A percentile compares a stretch with the other conserved stretches of the same genome.
Conservation (phyloP, 1,140 invertebrate species). For the Gonatopus flavifemur region DNA sequence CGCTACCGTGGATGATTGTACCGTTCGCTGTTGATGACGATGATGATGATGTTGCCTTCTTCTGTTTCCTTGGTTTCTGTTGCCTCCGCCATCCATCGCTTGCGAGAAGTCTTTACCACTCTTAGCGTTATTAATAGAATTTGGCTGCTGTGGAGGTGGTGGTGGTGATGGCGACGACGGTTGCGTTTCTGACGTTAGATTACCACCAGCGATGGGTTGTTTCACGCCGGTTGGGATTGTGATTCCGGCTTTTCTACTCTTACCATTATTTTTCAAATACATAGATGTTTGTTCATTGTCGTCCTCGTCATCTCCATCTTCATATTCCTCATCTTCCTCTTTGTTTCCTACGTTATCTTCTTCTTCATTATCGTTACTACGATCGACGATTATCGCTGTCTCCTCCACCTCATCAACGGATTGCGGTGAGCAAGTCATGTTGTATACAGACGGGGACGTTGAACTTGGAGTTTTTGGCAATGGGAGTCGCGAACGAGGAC, state of each 20-base stretch:
- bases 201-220: constrained; percentile 28
- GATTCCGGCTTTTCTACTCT: too few relatives aligned
- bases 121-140: too few relatives aligned
- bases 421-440: too few relatives aligned
- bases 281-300: background rate
- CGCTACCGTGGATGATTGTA: background rate
- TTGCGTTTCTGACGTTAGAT: constrained; percentile 34
- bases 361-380: too few relatives aligned
- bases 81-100: too few relatives aligned
- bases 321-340: too few relatives aligned
- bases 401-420: constrained; percentile 4
- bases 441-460: too few relatives aligned
- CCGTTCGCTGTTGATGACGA: background rate
- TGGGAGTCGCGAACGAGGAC: constrained; percentile 45
- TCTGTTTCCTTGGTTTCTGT: too few relatives aligned
- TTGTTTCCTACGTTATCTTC: too few relatives aligned
- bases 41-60: background rate
- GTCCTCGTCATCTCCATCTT: too few relatives aligned
- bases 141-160: constrained; percentile 49
- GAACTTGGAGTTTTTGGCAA: constrained; percentile 40
- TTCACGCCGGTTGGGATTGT: constrained; percentile 16
- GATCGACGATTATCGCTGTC: background rate
- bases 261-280: background rate
- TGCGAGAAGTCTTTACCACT: too few relatives aligned
- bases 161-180: constrained; percentile 31